Evolutionary conservation across 2,797 vertebrate species (phyloP), one percentile per base, ranked within the genome.

Genomic region (Pachyuromys duprasi): DNA sequence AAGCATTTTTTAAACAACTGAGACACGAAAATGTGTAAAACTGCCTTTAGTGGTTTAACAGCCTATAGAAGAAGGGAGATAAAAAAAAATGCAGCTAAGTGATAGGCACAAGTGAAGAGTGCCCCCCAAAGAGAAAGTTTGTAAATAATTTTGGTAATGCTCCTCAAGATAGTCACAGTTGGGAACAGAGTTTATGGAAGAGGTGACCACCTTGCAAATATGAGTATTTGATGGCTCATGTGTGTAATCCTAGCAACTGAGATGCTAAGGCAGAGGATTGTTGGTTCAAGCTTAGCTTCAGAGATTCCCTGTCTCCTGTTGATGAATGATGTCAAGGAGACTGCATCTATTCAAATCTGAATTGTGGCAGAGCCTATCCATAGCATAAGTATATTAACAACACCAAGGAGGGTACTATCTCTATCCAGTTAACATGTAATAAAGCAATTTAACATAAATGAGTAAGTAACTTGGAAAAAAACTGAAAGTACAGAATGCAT

Each of bases 391-490:
- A 90, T 57, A 91, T 2, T 82, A 92, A 95, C 26, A 92, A 78
- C 39, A 82, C 9, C 69, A 91, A 2, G 2, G 24, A 65, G 26
- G 57, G 1, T 1, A 91, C 2, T 22, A 55, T 49, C 26, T 92
- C 17, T 17, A 57, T 22, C 53, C 63, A 87, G 42, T 28, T 8
- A 86, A 53, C 36, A 93, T 0, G 2, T 28, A 90, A 94, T 28
- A 91, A 78, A 81, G 20, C 12, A 93, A 91, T 28, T 65, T 65
- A 84, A 72, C 9, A 84, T 13, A 57, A 84, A 88, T 75, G 86
- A 87, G 90, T 63, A 88, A 87, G 90, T 63, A 88, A 89, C 36
- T 76, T 0, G 4, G 65, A 72, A 82, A 86, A 55, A 82, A 96
- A 33, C 74, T 31, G 67, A 53, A 26, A 78, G 6, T 90, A 79